These are phyloP conservation scores for Herpetotheres cachinnans DNA, from an alignment of 2,113 vertebrate species.

Conservation along the genomic window DNA sequence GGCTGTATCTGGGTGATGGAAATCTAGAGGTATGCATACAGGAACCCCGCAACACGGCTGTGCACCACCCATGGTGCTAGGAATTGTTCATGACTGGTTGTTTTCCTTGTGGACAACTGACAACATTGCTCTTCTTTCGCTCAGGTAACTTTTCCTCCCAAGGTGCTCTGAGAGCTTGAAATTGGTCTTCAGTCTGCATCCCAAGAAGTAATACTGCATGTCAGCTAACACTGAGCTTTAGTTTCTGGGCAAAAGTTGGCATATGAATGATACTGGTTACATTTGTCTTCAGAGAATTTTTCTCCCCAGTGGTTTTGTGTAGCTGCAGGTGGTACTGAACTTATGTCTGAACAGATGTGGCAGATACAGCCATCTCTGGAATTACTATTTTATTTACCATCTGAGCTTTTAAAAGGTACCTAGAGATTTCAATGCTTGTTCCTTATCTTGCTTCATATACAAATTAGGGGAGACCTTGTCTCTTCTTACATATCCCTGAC, in stretches of 20 bases:
- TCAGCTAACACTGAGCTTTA: neutral
- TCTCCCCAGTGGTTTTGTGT: neutral
- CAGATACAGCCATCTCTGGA: neutral
- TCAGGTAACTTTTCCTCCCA: neutral
- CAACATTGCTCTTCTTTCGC: neutral
- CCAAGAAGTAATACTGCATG: neutral
- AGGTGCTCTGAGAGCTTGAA: neutral
- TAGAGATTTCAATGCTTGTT: neutral
- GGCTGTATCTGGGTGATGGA: neutral
- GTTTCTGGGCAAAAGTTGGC: neutral
- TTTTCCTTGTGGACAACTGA: neutral
- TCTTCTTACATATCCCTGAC: neutral
- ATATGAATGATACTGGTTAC: neutral
- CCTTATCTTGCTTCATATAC: neutral
- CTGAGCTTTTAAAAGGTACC: neutral
- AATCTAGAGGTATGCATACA: neutral
- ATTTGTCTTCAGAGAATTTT: neutral
- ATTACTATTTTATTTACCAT: neutral
- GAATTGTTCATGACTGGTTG: neutral
- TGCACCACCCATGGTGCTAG: neutral
- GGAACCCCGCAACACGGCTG: neutral
- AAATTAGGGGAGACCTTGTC: neutral
- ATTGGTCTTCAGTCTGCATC: neutral
- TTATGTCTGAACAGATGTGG: neutral
- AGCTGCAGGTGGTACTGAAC: neutral